Conservation (phyloP, 2,888 invertebrate genomes). For the Dryomyza anilis region DNA sequence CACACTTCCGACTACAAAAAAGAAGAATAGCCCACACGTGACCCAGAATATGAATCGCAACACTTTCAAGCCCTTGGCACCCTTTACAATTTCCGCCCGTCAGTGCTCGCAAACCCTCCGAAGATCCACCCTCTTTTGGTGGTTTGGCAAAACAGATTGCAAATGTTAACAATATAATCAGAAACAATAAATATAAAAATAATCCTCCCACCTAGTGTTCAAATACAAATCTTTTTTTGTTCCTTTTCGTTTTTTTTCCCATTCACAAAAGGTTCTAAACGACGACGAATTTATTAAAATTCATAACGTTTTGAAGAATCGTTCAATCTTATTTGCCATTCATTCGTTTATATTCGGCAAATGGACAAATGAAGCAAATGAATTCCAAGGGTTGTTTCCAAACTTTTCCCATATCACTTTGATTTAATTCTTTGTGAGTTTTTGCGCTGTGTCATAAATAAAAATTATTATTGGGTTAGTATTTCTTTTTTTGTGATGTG, state of each 20-base stretch:
- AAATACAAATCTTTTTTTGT: neutral
- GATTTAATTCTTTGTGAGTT: neutral
- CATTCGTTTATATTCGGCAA: no score
- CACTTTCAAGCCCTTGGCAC: neutral
- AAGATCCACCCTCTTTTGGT: neutral
- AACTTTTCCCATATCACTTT: slow-evolving; percentile 5
- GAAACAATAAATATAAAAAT: slow-evolving; percentile 13
- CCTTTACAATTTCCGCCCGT: neutral
- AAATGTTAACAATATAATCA: slow-evolving; percentile 18
- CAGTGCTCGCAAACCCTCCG: neutral
- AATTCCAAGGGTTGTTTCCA: no score
- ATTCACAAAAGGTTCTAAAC: neutral
- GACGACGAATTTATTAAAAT: slow-evolving; percentile 6
- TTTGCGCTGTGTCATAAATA: slow-evolving; percentile 7
- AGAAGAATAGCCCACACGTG: slow-evolving; percentile 1
- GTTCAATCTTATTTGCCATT: slow-evolving; percentile 9
- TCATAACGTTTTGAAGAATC: slow-evolving; percentile 12
- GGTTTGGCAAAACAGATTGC: slow-evolving; percentile 11
- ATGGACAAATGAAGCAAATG: no score
- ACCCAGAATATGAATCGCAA: neutral
- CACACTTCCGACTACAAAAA: slow-evolving; percentile 9
- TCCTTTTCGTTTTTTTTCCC: no score
- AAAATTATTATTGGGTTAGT: no score
- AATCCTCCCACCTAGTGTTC: slow-evolving; percentile 3
- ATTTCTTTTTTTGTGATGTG: no score